Evolutionary conservation across 2,113 vertebrate genomes (phyloP), one percentile per base, ranked within the genome.

Genomic region (Acrocephalus arundinaceus): DNA sequence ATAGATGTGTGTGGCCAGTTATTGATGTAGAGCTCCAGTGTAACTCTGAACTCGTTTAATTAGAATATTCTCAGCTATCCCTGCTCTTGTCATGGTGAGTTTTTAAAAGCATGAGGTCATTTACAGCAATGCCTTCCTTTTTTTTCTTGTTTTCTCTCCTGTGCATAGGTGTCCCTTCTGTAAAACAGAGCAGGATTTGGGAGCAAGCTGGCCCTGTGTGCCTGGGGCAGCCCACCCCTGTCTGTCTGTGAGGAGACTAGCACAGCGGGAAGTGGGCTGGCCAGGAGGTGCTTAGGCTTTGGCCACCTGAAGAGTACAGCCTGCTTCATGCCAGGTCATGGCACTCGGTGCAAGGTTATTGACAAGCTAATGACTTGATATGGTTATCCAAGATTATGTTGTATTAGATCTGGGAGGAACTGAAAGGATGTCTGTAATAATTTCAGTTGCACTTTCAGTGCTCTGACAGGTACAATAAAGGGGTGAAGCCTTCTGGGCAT

Each of bases 151-250:
- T 24, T 23, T 58, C 37, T 79, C 63, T 54, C 28, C 8, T 4
- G 0, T 48, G 37, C 74, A 11, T 0, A 9, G 19, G 35, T 37
- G 3, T 55, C 28, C 21, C 16, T 52, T 39, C 68, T 2, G 6
- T 51, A 48, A 16, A 61, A 15, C 0, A 0, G 70, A 81, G 72
- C 58, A 41, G 46, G 46, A 15, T 76, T 83, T 45, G 62, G 33
- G 51, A 55, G 51, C 2, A 9, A 59, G 33, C 63, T 57, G 46
- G 14, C 24, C 61, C 80, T 41, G 52, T 0, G 1, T 28, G 48
- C 48, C 46, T 33, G 15, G 48, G 19, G 16, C 41, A 61, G 54
- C 71, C 59, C 65, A 30, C 7, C 25, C 30, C 37, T 9, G 3
- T 5, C 35, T 77, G 33, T 45, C 63, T 39, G n/a, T 7, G 6